Conservation (phyloP, 2,888 invertebrate species). For the Sphaerophoria rueppellii region DNA sequence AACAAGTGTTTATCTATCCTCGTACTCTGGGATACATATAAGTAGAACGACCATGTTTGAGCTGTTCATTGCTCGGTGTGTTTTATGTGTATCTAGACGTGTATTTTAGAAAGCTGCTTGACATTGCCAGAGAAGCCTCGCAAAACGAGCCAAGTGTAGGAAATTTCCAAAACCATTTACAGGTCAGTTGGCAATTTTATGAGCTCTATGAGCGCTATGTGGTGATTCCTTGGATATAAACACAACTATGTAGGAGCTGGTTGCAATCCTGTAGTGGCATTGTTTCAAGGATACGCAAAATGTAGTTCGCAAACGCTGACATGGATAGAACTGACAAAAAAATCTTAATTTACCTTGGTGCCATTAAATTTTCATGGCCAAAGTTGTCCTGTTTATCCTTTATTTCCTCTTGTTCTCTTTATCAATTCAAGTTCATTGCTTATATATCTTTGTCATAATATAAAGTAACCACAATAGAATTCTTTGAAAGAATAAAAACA, state of each 20-base stretch:
- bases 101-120: slow-evolving; percentile 34
- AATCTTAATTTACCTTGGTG: slow-evolving; percentile 45
- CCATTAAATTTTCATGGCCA: slow-evolving; percentile 25
- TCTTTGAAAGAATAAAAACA: not conserved
- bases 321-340: not conserved
- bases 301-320: not conserved
- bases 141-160: slow-evolving; percentile 22
- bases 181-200: slow-evolving; percentile 71
- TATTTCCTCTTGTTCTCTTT: not conserved
- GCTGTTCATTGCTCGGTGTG: not conserved
- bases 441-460: slow-evolving; percentile 13
- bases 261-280: slow-evolving; percentile 28
- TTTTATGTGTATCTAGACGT: slow-evolving; percentile 2
- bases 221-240: not conserved
- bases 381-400: slow-evolving; percentile 23
- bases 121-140: slow-evolving; percentile 32
- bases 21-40: not conserved
- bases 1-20: slow-evolving; percentile 8
- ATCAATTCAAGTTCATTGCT: slow-evolving; percentile 20
- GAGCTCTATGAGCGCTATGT: not conserved
- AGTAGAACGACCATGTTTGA: not conserved
- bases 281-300: slow-evolving; percentile 60
- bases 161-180: slow-evolving; percentile 56
- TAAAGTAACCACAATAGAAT: slow-evolving; percentile 13
- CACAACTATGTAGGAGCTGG: slow-evolving; percentile 5